Conservation (phyloP, 1,140 invertebrate genomes). For the Rhopalosiphum maidis region DNA sequence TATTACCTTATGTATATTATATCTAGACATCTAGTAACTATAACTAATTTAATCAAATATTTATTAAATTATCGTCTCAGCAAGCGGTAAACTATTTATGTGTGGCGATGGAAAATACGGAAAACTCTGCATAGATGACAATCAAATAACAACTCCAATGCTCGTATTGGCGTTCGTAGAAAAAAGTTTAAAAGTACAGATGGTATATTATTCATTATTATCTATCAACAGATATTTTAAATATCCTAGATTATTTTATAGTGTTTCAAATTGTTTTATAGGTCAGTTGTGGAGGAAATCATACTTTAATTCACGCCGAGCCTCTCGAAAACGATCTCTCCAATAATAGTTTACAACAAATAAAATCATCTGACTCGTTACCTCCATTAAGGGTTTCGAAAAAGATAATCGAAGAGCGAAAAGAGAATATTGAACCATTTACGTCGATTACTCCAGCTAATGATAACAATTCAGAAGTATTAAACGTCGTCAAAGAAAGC, state of each 20-base stretch:
- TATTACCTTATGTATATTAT: background rate
- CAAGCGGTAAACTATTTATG: constrained; percentile 17
- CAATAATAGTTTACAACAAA: background rate
- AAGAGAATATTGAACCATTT: background rate
- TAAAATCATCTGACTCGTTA: background rate
- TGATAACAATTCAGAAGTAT: background rate
- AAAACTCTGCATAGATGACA: constrained; percentile 42
- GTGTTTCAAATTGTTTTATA: background rate
- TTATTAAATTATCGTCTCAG: constrained; percentile 19
- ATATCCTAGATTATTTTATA: too few species aligned
- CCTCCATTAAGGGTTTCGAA: constrained; percentile 30
- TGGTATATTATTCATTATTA: background rate
- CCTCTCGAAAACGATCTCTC: background rate
- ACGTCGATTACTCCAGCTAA: background rate
- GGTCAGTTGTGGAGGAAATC: constrained; percentile 49
- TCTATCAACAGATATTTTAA: background rate
- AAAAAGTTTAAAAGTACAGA: constrained; percentile 16
- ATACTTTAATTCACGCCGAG: constrained; percentile 33
- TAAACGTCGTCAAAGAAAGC: background rate
- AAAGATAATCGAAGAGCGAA: constrained; percentile 27
- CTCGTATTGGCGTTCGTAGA: constrained; percentile 31
- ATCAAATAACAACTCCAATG: constrained; percentile 3
- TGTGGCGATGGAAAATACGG: constrained; percentile 56
- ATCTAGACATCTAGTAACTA: background rate
- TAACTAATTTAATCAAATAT: background rate